A percentile compares a stretch with the other conserved stretches of the same genome.
These are phyloP conservation scores for Chloroclystis v-ata DNA, from an alignment of 2,888 invertebrate species.

Conservation along the genomic window DNA sequence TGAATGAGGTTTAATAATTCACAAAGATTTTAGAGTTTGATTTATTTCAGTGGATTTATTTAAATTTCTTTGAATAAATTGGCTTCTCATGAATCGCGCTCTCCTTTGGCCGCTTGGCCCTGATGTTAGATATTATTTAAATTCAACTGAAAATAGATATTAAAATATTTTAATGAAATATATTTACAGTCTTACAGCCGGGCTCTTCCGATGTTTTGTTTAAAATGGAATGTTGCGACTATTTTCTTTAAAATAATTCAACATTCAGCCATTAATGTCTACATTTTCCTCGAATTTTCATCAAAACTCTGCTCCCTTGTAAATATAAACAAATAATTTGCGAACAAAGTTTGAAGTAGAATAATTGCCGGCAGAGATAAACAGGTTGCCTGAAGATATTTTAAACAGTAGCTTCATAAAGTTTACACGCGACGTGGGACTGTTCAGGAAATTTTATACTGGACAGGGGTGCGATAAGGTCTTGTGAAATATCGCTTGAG, in stretches of 20 bases:
- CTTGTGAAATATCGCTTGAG: background rate
- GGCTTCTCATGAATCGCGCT: background rate
- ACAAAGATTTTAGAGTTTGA: constrained; percentile 2
- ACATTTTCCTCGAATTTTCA: background rate
- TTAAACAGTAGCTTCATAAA: constrained; percentile 8
- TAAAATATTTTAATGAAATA: no score
- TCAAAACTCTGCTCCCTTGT: constrained; percentile 3
- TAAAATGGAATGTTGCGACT: background rate
- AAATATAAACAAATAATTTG: constrained; percentile 12
- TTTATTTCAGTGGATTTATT: background rate
- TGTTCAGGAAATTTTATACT: constrained; percentile 8
- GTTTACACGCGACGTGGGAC: constrained; percentile 12
- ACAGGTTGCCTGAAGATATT: constrained; percentile 13
- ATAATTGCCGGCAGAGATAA: constrained; percentile 15
- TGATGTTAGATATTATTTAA: background rate
- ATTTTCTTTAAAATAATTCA: background rate
- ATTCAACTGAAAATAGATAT: no score
- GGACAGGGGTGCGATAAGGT: constrained; percentile 2
- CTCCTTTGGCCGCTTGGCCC: background rate
- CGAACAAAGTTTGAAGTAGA: constrained; percentile 10
- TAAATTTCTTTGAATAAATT: background rate
- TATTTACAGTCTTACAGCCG: no score
- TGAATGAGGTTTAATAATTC: constrained; percentile 7
- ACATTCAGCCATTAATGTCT: background rate
- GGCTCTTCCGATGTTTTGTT: no score